These are phyloP conservation scores for Zaprionus gabonicus DNA, from an alignment of 1,140 invertebrate genomes.

Conservation along the genomic window DNA sequence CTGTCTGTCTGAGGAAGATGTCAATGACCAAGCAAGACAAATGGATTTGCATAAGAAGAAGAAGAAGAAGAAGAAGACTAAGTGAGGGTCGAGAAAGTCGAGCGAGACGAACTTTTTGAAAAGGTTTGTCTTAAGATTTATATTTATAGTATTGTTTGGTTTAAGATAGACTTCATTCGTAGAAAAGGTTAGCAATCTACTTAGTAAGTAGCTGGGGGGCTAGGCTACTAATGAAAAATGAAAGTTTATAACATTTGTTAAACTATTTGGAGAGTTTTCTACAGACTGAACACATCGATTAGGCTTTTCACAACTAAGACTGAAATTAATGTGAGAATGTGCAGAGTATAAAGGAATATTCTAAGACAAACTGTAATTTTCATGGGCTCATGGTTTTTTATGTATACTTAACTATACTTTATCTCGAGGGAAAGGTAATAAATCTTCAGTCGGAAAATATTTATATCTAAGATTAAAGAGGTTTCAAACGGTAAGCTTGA, in stretches of 20 bases:
- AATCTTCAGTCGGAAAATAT: no score
- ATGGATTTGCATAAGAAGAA: constrained; percentile 29
- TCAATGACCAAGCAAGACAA: constrained; percentile 34
- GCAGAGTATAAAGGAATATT: neutral
- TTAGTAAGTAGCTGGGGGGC: neutral
- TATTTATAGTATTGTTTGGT: neutral
- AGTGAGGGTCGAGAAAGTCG: constrained; percentile 3
- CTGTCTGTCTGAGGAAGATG: constrained; percentile 4
- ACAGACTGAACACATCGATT: neutral
- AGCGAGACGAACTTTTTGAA: neutral
- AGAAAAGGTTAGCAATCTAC: neutral
- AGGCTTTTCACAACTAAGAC: neutral
- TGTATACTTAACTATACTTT: neutral
- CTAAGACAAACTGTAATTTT: neutral
- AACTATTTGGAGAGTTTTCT: neutral
- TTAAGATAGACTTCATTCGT: neutral
- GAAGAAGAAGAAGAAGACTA: constrained; percentile 3
- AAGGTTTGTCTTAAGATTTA: neutral
- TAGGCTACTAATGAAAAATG: neutral
- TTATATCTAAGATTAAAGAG: no score
- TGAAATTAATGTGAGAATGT: neutral
- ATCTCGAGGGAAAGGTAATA: no score
- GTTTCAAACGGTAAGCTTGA: no score
- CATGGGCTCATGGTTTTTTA: neutral
- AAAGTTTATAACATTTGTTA: neutral